Conservation (phyloP, 2,797 vertebrate genomes). For the Periparus ater region DNA sequence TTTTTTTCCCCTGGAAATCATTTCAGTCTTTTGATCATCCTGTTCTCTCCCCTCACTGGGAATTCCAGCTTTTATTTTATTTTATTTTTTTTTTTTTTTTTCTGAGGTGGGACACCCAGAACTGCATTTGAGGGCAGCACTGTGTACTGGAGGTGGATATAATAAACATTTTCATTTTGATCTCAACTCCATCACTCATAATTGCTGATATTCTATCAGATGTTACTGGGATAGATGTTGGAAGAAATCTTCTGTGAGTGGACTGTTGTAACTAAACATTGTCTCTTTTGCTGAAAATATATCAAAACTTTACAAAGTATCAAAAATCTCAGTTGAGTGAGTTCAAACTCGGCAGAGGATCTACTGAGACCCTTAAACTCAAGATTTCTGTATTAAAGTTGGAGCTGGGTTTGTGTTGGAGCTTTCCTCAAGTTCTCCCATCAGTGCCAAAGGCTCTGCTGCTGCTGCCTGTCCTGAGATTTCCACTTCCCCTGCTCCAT, state of each 20-base stretch:
- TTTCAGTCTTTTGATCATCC: background rate
- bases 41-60: background rate
- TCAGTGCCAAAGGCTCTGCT: background rate
- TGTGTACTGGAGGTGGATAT: background rate
- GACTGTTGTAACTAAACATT: background rate
- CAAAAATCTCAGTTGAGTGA: background rate
- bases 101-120: background rate
- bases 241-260: background rate
- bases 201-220: background rate
- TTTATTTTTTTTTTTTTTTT: background rate
- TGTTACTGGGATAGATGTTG: background rate
- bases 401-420: background rate
- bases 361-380: background rate
- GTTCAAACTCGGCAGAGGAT: background rate
- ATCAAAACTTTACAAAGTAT: background rate
- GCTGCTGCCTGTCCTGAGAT: background rate
- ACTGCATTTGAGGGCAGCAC: background rate
- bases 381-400: background rate
- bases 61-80: background rate
- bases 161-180: background rate
- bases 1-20: background rate
- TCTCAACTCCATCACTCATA: background rate
- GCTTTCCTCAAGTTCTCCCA: background rate
- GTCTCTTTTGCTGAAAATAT: background rate
- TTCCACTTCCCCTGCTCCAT: background rate